phyloP scores from a whole-genome alignment of 2,113 vertebrate genomes.

The Lonchura striata region DNA sequence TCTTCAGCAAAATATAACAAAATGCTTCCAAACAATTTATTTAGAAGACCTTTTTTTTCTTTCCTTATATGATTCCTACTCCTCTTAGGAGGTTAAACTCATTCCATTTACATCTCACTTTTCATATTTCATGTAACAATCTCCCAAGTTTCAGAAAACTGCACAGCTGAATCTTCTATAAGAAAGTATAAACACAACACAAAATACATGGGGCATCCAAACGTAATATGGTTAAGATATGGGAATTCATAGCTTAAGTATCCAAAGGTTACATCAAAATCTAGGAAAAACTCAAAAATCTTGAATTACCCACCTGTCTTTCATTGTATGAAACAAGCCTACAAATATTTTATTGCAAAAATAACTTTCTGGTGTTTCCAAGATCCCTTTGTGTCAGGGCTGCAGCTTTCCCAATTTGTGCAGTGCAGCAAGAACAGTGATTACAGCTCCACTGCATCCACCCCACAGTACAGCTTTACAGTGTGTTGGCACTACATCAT shows the following conservation, averaged over 20 bases:
- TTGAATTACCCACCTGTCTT: background rate
- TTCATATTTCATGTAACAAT: background rate
- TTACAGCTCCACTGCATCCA: background rate
- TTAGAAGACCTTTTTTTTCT: background rate
- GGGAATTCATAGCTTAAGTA: background rate
- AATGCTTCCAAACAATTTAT: background rate
- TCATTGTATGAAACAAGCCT: background rate
- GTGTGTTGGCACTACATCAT: fast-evolving
- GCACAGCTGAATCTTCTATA: background rate
- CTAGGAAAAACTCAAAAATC: background rate
- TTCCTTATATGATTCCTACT: background rate
- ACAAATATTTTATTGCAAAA: background rate
- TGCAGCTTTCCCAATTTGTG: background rate
- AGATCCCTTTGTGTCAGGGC: background rate
- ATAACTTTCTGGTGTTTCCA: background rate
- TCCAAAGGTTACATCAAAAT: background rate
- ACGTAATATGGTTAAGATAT: background rate
- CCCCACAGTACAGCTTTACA: background rate
- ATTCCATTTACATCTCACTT: background rate
- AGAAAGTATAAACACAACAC: background rate
- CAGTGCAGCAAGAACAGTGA: background rate
- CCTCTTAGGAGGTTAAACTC: background rate
- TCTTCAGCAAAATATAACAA: background rate
- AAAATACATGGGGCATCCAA: background rate
- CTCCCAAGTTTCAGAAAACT: background rate